phyloP scores from a whole-genome alignment of 2,888 invertebrate species.

The Incurvaria masculella region DNA sequence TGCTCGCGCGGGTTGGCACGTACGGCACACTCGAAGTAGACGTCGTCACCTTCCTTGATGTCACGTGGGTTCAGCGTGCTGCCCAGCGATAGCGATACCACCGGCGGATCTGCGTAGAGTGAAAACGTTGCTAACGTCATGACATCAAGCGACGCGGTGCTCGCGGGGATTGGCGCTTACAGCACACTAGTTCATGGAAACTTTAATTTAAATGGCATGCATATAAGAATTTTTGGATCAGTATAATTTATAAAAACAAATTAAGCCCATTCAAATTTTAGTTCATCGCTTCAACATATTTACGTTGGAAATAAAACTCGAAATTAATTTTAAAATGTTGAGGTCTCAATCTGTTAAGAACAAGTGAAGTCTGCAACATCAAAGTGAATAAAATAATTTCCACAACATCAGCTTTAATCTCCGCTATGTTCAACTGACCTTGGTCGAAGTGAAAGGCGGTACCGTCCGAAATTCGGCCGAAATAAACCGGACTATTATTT shows the following conservation, averaged over 20 bases:
- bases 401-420: not conserved
- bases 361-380: too few relatives aligned
- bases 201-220: too few relatives aligned
- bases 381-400: not conserved
- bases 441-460: not conserved
- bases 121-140: conserved; percentile 6
- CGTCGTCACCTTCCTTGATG: conserved; percentile 89
- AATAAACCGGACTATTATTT: not conserved
- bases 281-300: too few relatives aligned
- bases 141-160: not conserved
- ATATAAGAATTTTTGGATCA: too few relatives aligned
- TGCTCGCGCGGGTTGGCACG: conserved; percentile 81
- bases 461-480: not conserved
- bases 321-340: too few relatives aligned
- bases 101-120: conserved; percentile 38
- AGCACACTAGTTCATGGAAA: too few relatives aligned
- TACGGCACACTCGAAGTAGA: conserved; percentile 86
- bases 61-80: conserved; percentile 82
- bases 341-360: too few relatives aligned
- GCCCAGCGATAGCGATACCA: conserved; percentile 68
- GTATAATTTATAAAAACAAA: too few relatives aligned
- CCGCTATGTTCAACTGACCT: not conserved
- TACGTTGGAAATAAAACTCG: too few relatives aligned
- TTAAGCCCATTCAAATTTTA: too few relatives aligned
- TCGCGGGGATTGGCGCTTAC: too few relatives aligned